phyloP scores from a whole-genome alignment of 2,797 vertebrate genomes.

The Sternotherus odoratus region DNA sequence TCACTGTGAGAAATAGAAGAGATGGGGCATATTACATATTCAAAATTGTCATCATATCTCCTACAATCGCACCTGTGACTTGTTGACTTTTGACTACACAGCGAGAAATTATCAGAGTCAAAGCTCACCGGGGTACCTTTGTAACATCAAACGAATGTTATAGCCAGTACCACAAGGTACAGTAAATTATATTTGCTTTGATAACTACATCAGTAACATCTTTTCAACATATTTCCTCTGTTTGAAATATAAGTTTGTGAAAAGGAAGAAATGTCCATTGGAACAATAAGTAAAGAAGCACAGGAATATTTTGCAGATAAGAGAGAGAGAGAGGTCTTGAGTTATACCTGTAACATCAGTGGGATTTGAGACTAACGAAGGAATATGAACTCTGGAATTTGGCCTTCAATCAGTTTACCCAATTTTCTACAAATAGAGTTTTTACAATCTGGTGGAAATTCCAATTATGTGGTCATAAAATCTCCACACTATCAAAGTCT shows the following conservation, averaged over 20 bases:
- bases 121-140: conserved; percentile 22
- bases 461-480: conserved; percentile 64
- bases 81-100: conserved; percentile 33
- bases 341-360: conserved; percentile 17
- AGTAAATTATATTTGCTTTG: conserved; percentile 25
- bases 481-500: conserved; percentile 28
- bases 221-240: neutral
- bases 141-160: conserved; percentile 35
- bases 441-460: conserved; percentile 39
- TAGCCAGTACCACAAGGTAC: conserved; percentile 19
- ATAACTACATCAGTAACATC: conserved; percentile 26
- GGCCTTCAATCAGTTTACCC: conserved; percentile 46
- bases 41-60: conserved; percentile 45
- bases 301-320: neutral
- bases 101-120: conserved; percentile 36
- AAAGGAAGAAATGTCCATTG: conserved; percentile 10
- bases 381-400: conserved; percentile 36
- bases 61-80: conserved; percentile 23
- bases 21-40: conserved; percentile 14
- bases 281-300: conserved; percentile 13
- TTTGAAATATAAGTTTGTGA: conserved; percentile 25
- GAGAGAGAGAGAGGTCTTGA: neutral
- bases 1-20: conserved; percentile 19
- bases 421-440: conserved; percentile 53
- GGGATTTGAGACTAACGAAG: conserved; percentile 41